These are phyloP conservation scores for Serilophus lunatus DNA, from an alignment of 2,113 vertebrate species.

Conservation along the genomic window DNA sequence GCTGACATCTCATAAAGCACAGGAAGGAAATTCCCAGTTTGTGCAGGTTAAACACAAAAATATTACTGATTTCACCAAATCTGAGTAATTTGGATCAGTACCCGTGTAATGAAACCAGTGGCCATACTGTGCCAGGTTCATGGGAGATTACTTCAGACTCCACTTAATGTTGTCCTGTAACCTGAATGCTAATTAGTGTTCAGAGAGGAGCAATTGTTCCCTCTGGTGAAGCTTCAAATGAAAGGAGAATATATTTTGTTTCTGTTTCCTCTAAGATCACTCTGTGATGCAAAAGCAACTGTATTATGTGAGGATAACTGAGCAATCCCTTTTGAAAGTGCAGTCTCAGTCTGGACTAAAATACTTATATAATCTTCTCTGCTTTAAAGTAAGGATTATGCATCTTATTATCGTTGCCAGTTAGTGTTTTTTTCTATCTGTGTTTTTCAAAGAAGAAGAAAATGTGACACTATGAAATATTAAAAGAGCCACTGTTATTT, in stretches of 20 bases:
- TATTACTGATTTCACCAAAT: not conserved
- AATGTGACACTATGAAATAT: not conserved
- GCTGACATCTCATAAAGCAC: not conserved
- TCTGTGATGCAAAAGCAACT: not conserved
- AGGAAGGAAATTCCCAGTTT: not conserved
- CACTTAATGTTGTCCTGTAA: not conserved
- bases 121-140: accelerated
- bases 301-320: not conserved
- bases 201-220: not conserved
- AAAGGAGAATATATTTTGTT: not conserved
- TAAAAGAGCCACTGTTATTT: not conserved
- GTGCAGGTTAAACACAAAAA: not conserved
- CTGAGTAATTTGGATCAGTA: not conserved
- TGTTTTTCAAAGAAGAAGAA: not conserved
- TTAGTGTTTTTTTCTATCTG: not conserved
- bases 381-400: not conserved
- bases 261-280: not conserved
- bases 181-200: not conserved
- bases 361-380: not conserved
- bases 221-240: not conserved
- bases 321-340: not conserved
- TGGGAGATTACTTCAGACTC: not conserved
- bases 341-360: not conserved
- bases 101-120: not conserved
- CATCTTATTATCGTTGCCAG: not conserved